Evolutionary conservation across 2,797 vertebrate genomes (phyloP).

Genomic region (Thunnus albacares): DNA sequence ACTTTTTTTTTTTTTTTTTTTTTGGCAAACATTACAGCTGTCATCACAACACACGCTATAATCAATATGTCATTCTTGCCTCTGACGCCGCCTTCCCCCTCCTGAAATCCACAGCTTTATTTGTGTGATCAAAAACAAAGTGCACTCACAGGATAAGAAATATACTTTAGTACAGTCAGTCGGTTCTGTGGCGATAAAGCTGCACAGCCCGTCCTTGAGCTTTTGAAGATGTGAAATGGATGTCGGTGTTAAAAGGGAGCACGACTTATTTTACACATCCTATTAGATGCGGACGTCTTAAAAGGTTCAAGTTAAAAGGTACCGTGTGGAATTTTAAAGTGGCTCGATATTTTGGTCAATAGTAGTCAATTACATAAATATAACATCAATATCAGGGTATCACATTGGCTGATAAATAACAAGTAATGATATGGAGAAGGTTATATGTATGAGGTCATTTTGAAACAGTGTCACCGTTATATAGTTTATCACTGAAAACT

Average conservation of each 20-base stretch:
- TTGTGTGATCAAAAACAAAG: constrained; percentile 2
- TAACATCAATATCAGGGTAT: no score
- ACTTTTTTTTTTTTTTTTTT: background rate
- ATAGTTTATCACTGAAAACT: no score
- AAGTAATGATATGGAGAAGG: background rate
- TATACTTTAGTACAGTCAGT: background rate
- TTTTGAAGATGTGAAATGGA: constrained; percentile 10
- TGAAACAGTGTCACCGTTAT: no score
- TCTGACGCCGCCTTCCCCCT: background rate
- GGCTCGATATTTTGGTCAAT: background rate
- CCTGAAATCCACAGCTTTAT: background rate
- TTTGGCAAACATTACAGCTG: constrained; percentile 8
- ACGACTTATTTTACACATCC: background rate
- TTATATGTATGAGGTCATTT: no score
- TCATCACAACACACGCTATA: background rate
- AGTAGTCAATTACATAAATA: no score
- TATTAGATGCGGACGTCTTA: background rate
- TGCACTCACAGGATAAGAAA: background rate
- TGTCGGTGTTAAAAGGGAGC: background rate
- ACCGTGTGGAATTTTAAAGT: background rate
- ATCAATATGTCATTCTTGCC: background rate
- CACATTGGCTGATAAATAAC: no score
- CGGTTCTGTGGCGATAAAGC: background rate
- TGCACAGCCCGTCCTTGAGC: background rate
- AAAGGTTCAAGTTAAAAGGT: background rate